Evolutionary conservation across 2,888 invertebrate genomes (phyloP), one percentile per base, ranked within the genome.

Genomic region (Himalopsyche anomala): DNA sequence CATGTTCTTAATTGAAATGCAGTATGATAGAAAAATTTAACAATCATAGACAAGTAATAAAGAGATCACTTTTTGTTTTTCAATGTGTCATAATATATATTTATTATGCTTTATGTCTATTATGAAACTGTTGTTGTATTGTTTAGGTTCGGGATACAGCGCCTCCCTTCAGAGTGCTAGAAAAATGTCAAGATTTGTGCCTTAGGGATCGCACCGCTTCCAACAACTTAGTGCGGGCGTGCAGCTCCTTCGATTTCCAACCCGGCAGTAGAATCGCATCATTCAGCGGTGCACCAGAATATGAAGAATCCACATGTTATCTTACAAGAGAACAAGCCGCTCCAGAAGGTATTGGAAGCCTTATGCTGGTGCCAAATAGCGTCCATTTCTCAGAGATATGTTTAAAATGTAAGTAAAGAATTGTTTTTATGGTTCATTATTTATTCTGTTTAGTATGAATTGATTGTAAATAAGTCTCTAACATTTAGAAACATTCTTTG

Each of bases 351-450:
- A 96, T 97, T 80, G 98, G 97, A 55, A 96, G 96, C 88, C 94
- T 98, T n/a, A 97, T 97, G 95, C 94, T 97, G 86, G 97, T 97
- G 11, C 97, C 97, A 0, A 97, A 97, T 89, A 97, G 97, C 90
- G 97, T 97, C 5, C 97, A 98, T 90, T 98, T 97, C 91, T 97
- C 96, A 84, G 98, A 98, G 94, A 96, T 98, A 87, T 98, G 98
- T 91, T 94, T 98, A 84, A 95, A 96, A 74, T 97, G 98, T 98
- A 92, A 96, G 96, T 94, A 86, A 80, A 82, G 15, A 74, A 38
- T 12, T 19, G 9, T 62, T 28, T 62, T 6, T 28, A 19, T 28
- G 4, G 62, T 19, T 74, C 28, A 28, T 4, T 38, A 38, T 36
- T 74, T 74, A 74, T 74, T 9, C 12, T 36, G 38, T 11, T 38